Percentiles rank a stretch among this genome's conserved stretches.
phyloP scores from a whole-genome alignment of 1,140 invertebrate species.

The Monomorium pharaonis region DNA sequence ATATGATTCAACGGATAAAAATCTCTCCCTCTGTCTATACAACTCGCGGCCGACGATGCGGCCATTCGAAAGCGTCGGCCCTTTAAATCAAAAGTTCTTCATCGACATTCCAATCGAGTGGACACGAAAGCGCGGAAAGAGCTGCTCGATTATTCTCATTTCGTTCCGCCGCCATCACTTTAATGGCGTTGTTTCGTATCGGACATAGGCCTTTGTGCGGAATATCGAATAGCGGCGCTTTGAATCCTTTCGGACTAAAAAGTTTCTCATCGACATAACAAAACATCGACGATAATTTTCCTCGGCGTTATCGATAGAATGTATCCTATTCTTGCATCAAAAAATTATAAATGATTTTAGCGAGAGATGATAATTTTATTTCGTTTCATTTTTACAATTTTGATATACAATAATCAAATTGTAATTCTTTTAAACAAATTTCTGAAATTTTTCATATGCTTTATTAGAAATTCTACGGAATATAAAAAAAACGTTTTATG shows the following conservation, averaged over 20 bases:
- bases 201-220: slow-evolving; percentile 49
- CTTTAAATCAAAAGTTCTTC: slow-evolving; percentile 61
- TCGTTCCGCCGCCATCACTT: slow-evolving; percentile 53
- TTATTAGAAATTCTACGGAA: not conserved
- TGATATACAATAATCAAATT: not conserved
- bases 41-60: slow-evolving; percentile 17
- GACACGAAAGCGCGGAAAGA: slow-evolving; percentile 55
- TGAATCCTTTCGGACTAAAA: slow-evolving; percentile 37
- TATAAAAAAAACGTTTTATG: not conserved
- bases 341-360: slow-evolving; percentile 6
- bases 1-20: slow-evolving; percentile 1
- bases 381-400: not conserved
- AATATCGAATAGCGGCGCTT: slow-evolving; percentile 54
- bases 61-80: slow-evolving; percentile 47
- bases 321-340: not conserved
- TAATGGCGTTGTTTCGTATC: slow-evolving; percentile 60
- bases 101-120: slow-evolving; percentile 58
- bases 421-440: not conserved
- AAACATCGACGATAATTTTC: slow-evolving; percentile 33
- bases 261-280: slow-evolving; percentile 55
- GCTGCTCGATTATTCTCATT: slow-evolving; percentile 60
- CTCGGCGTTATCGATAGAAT: not conserved
- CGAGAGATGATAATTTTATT: not conserved
- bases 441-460: not conserved
- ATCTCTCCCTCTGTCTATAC: not conserved